These are phyloP conservation scores for Astreopora myriophthalma DNA, from an alignment of 64 coral and sea anemone genomes.

Conservation along the genomic window DNA sequence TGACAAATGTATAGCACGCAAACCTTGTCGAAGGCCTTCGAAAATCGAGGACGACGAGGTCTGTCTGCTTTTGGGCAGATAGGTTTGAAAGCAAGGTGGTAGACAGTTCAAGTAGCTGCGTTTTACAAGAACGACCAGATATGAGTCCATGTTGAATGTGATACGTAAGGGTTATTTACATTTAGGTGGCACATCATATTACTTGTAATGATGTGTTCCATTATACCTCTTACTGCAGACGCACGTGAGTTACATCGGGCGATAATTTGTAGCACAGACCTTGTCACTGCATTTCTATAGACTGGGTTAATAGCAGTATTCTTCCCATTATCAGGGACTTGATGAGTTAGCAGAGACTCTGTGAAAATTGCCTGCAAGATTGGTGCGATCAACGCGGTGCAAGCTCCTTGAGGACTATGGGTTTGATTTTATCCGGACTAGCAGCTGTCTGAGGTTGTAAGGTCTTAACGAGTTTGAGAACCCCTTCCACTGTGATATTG, in stretches of 20 bases:
- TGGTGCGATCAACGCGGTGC: not conserved
- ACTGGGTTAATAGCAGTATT: not conserved
- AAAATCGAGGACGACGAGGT: slow-evolving; percentile 42
- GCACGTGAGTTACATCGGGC: slow-evolving; percentile 51
- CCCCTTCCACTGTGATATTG: no score
- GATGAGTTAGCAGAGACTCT: not conserved
- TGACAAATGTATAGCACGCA: slow-evolving; percentile 3
- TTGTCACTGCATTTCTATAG: slow-evolving; percentile 58
- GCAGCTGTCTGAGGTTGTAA: not conserved
- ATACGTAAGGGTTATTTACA: slow-evolving; percentile 21
- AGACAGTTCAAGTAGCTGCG: slow-evolving; percentile 15
- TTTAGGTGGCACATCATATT: slow-evolving; percentile 20
- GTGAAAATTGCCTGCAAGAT: slow-evolving; percentile 9
- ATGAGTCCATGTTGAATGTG: slow-evolving; percentile 25
- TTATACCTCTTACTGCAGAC: slow-evolving; percentile 33
- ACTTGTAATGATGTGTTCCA: slow-evolving; percentile 63
- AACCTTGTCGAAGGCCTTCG: slow-evolving; percentile 22
- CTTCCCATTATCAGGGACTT: slow-evolving; percentile 51
- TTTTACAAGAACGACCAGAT: slow-evolving; percentile 35
- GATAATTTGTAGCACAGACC: slow-evolving; percentile 22
- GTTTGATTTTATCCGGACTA: not conserved
- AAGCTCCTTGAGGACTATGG: not conserved
- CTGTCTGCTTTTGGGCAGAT: not conserved
- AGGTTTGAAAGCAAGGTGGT: not conserved
- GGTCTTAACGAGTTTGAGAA: no score